A percentile compares a stretch with the other conserved stretches of the same genome.
phyloP scores from a whole-genome alignment of 1,140 invertebrate species.

The Drosophila tsacasi region DNA sequence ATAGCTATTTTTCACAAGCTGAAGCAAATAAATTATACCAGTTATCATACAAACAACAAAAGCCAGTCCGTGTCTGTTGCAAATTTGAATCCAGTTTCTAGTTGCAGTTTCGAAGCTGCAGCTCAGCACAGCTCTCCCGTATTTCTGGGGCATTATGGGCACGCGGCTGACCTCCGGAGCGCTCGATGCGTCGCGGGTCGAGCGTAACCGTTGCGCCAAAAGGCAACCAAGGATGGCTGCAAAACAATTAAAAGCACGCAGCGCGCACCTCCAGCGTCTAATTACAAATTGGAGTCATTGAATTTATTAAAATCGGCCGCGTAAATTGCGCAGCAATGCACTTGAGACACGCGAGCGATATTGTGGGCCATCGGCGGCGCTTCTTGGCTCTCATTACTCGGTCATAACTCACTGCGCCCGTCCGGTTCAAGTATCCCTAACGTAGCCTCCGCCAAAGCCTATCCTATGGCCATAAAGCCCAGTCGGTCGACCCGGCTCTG shows the following conservation, averaged over 20 bases:
- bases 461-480: slow-evolving; percentile 20
- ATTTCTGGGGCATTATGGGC: slow-evolving; percentile 50
- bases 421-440: slow-evolving; percentile 38
- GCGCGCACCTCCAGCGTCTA: slow-evolving; percentile 78
- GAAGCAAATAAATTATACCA: slow-evolving; percentile 79
- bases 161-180: slow-evolving; percentile 62
- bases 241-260: slow-evolving; percentile 84
- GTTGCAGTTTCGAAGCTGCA: slow-evolving; percentile 3
- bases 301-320: slow-evolving; percentile 81
- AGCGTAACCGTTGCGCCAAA: slow-evolving; percentile 84
- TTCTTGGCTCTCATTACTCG: slow-evolving; percentile 52
- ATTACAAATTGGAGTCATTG: slow-evolving; percentile 84
- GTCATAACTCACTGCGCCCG: slow-evolving; percentile 73
- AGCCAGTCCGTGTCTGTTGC: slow-evolving; percentile 13
- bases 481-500: slow-evolving; percentile 25
- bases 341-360: slow-evolving; percentile 74
- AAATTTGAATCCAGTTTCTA: slow-evolving; percentile 1
- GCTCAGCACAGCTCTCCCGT: neutral
- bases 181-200: slow-evolving; percentile 60
- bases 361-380: slow-evolving; percentile 48
- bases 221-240: slow-evolving; percentile 81
- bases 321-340: slow-evolving; percentile 66
- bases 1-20: slow-evolving; percentile 76
- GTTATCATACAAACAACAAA: slow-evolving; percentile 51
- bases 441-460: slow-evolving; percentile 16